Conservation (phyloP, 2,797 vertebrate genomes). For the Aeoliscus strigatus region DNA sequence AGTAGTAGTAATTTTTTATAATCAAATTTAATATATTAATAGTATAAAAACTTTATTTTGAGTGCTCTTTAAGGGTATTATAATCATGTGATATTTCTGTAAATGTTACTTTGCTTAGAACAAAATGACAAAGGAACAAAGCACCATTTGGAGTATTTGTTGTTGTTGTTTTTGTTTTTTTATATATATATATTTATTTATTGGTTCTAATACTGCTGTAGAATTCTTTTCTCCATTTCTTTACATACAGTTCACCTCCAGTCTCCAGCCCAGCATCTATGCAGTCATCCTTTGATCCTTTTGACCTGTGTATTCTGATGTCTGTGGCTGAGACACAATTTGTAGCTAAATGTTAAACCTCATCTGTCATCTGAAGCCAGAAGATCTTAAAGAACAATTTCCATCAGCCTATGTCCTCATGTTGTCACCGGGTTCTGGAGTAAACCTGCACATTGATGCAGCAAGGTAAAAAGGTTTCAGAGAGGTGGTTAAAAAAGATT, state of each 20-base stretch:
- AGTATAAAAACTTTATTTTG: slow-evolving; percentile 62
- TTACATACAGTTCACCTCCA: not conserved
- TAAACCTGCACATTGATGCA: no score
- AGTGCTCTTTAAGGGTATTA: slow-evolving; percentile 78
- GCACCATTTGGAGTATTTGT: slow-evolving; percentile 8
- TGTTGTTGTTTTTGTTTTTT: slow-evolving; percentile 15
- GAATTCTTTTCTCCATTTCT: slow-evolving; percentile 24
- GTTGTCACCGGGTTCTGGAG: not conserved
- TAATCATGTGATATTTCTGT: slow-evolving; percentile 74
- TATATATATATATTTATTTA: no score
- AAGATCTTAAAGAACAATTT: slow-evolving; percentile 2
- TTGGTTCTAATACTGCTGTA: slow-evolving; percentile 11
- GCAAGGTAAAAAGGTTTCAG: no score
- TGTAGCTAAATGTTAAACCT: not conserved
- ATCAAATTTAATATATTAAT: slow-evolving; percentile 91
- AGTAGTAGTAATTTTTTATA: slow-evolving; percentile 79
- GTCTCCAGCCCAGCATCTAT: slow-evolving; percentile 16
- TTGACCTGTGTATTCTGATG: no score
- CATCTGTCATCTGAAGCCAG: not conserved
- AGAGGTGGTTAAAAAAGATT: no score
- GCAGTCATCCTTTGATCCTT: no score
- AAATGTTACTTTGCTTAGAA: slow-evolving; percentile 73
- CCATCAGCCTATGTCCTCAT: not conserved
- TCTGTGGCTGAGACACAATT: no score
- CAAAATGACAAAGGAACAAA: slow-evolving; percentile 41